Conservation (phyloP, 2,888 invertebrate genomes). For the Drosophila multiciliata region DNA sequence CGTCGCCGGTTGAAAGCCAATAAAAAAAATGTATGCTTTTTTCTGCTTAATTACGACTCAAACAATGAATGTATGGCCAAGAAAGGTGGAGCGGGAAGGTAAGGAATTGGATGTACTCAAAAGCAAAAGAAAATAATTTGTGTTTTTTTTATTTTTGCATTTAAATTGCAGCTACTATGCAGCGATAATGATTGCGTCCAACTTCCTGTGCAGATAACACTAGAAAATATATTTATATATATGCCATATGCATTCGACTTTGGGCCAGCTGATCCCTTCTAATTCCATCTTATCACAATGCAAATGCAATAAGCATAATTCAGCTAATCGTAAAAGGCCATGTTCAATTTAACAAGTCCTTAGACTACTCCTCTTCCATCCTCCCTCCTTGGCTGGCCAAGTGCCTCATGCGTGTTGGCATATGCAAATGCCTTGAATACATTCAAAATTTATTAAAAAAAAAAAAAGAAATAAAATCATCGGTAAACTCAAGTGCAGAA, state of each 20-base stretch:
- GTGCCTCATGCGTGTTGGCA: conserved; percentile 61
- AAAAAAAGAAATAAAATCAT: conserved; percentile 17
- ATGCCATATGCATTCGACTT: neutral
- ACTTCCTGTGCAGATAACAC: conserved; percentile 32
- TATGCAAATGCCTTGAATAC: conserved; percentile 67
- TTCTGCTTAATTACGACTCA: conserved; percentile 63
- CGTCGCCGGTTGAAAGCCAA: conserved; percentile 65
- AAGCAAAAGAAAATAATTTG: conserved; percentile 47
- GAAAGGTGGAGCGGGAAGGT: neutral
- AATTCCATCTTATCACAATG: conserved; percentile 63
- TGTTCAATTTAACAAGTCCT: conserved; percentile 70
- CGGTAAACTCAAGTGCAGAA: conserved; percentile 38
- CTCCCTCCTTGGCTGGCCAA: neutral
- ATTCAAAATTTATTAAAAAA: conserved; percentile 11
- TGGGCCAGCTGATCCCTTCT: conserved; percentile 1
- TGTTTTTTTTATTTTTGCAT: conserved; percentile 46
- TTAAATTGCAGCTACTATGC: conserved; percentile 41
- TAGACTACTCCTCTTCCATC: neutral
- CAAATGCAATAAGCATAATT: conserved; percentile 64
- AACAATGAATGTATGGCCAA: conserved; percentile 30
- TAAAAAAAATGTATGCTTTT: conserved; percentile 64
- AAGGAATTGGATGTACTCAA: conserved; percentile 33
- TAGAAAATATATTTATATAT: neutral
- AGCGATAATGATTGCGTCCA: conserved; percentile 53
- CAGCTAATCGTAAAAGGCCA: conserved; percentile 74